Conservation (phyloP, 2,888 invertebrate genomes). For the Yponomeuta plumbellus region DNA sequence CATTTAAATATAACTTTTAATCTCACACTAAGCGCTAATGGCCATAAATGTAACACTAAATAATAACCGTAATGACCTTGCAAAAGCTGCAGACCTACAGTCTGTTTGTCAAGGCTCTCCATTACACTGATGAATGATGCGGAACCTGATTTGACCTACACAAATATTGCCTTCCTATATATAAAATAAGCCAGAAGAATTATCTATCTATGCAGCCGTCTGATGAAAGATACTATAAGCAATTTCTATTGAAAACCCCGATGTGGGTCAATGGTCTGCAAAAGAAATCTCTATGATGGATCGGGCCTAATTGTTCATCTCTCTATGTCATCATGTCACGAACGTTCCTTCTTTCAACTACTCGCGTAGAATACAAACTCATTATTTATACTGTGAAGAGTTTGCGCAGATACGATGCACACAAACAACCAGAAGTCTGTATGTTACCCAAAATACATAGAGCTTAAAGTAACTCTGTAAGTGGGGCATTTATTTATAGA, state of each 20-base stretch:
- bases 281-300: neutral
- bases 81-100: too few species aligned
- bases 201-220: neutral
- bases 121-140: too few species aligned
- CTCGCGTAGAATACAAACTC: neutral
- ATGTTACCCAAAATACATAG: neutral
- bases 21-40: too few species aligned
- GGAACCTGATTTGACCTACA: too few species aligned
- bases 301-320: constrained; percentile 1
- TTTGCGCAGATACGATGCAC: neutral
- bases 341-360: neutral
- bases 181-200: neutral
- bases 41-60: too few species aligned
- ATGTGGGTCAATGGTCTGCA: neutral
- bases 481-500: too few species aligned
- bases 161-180: neutral
- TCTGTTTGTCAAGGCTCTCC: too few species aligned
- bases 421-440: neutral
- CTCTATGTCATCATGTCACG: neutral
- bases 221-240: neutral
- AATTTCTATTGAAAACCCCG: neutral
- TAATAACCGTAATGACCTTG: too few species aligned
- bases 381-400: neutral
- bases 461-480: too few species aligned
- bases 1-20: too few species aligned